Percentiles rank a stretch among this genome's conserved stretches.
phyloP scores from a whole-genome alignment of 2,797 vertebrate genomes.

The Delichon dasypus region DNA sequence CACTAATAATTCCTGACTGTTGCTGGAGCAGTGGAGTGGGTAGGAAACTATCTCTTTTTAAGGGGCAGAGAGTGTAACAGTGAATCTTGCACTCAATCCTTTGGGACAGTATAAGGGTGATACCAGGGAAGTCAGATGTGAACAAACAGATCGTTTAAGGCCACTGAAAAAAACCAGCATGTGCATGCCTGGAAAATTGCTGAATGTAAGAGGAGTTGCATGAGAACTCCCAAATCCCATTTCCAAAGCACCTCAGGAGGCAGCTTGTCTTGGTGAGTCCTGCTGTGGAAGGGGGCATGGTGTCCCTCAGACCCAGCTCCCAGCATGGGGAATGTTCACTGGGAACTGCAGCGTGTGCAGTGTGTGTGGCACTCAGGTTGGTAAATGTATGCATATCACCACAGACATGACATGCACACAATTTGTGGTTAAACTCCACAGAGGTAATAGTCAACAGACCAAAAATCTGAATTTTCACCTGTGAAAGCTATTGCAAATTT shows the following conservation, averaged over 20 bases:
- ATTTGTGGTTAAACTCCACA: background rate
- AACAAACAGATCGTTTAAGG: slow-evolving; percentile 8
- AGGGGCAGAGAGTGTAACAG: background rate
- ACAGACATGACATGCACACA: background rate
- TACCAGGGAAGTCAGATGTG: background rate
- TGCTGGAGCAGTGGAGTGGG: slow-evolving; percentile 23
- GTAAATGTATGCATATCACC: background rate
- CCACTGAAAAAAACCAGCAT: background rate
- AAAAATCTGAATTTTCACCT: background rate
- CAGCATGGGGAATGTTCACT: background rate
- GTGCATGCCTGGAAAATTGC: background rate
- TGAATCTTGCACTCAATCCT: slow-evolving; percentile 17
- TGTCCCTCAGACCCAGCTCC: background rate
- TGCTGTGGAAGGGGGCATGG: background rate
- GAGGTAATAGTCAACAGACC: background rate
- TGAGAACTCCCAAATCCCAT: background rate
- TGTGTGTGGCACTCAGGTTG: background rate
- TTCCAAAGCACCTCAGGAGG: background rate
- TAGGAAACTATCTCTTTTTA: background rate
- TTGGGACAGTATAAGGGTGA: background rate
- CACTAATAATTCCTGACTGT: slow-evolving; percentile 61
- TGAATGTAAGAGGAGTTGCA: background rate
- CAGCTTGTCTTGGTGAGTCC: background rate
- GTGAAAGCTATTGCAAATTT: background rate
- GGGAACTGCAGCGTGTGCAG: background rate